Conservation (phyloP, 2,113 vertebrate genomes). For the Caretta caretta region DNA sequence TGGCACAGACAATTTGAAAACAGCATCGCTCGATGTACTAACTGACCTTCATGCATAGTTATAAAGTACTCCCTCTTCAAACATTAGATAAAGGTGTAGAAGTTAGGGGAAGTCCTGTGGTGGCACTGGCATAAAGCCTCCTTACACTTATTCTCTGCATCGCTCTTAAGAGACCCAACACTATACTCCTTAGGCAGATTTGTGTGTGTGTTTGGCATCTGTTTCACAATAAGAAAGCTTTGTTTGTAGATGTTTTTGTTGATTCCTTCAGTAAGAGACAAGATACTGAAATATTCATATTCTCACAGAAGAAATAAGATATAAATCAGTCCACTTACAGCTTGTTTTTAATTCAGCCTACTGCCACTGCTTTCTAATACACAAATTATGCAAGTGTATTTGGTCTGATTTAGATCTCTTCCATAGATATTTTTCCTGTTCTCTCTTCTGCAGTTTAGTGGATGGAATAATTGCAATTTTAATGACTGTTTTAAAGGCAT, state of each 20-base stretch:
- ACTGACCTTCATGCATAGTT: rapidly evolving
- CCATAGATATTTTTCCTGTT: background rate
- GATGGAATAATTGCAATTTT: background rate
- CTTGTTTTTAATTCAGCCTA: background rate
- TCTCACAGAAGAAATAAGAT: rapidly evolving
- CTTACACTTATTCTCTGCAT: background rate
- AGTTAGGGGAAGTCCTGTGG: background rate
- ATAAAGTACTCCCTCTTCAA: background rate
- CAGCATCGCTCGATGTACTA: rapidly evolving
- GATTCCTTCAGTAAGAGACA: background rate
- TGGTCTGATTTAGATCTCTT: background rate
- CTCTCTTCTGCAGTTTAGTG: background rate
- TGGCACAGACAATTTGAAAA: background rate
- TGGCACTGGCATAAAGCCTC: rapidly evolving
- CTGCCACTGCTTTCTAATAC: background rate
- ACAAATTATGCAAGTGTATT: background rate
- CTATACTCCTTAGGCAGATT: background rate
- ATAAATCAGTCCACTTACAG: background rate
- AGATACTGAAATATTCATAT: background rate
- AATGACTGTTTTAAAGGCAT: background rate
- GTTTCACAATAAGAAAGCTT: background rate
- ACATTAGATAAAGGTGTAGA: background rate
- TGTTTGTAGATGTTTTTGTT: background rate
- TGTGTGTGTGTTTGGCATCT: background rate
- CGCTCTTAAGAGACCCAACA: background rate